These are phyloP conservation scores for Molossus alvarezi DNA, from an alignment of 2,797 vertebrate species.

Conservation along the genomic window DNA sequence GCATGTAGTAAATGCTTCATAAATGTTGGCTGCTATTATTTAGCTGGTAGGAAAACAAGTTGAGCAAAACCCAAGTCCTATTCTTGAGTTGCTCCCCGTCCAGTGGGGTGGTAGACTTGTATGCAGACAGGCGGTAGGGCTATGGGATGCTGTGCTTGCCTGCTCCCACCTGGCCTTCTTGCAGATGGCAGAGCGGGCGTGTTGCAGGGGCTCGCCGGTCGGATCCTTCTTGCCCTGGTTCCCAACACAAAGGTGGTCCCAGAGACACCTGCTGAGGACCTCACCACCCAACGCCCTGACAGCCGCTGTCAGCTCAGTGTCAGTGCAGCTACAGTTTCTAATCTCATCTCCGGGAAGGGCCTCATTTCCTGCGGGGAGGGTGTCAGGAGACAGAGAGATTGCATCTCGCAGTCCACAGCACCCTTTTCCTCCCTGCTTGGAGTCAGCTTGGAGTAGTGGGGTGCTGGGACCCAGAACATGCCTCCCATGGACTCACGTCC, in stretches of 20 bases:
- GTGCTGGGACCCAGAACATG: not conserved
- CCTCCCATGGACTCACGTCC: not conserved
- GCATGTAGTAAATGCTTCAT: not conserved
- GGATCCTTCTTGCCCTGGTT: accelerated
- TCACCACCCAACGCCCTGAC: not conserved
- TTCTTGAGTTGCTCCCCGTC: not conserved
- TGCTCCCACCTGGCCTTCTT: not conserved
- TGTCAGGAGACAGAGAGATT: not conserved
- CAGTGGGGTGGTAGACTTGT: accelerated
- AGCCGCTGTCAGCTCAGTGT: not conserved
- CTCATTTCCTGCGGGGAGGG: not conserved
- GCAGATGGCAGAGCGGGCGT: not conserved
- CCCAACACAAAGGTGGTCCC: not conserved
- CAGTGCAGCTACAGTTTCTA: not conserved
- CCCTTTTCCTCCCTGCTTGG: not conserved
- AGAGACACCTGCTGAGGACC: not conserved
- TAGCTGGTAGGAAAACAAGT: not conserved
- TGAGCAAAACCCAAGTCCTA: not conserved
- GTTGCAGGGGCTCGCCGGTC: not conserved
- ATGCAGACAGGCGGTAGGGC: not conserved
- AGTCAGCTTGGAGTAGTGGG: not conserved
- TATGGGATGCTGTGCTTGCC: accelerated
- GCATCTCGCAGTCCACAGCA: constrained; percentile 39
- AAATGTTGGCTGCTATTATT: not conserved
- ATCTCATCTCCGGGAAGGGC: not conserved